Evolutionary conservation across 2,888 invertebrate genomes (phyloP).

Genomic region (Rosalia funebris): DNA sequence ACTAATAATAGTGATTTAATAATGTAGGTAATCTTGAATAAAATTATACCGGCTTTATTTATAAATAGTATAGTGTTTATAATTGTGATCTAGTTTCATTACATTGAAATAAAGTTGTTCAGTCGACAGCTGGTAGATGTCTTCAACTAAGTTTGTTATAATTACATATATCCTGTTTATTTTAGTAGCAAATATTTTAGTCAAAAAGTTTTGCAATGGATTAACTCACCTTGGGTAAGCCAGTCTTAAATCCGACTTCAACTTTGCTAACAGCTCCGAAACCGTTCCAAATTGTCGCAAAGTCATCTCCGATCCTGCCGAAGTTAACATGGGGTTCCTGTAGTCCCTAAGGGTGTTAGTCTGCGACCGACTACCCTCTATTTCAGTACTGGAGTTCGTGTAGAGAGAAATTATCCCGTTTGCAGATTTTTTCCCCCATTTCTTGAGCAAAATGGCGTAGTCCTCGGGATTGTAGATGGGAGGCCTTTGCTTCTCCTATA

Average conservation of each 20-base stretch:
- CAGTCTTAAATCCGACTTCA: conserved; percentile 84
- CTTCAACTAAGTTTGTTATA: no score
- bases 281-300: conserved; percentile 87
- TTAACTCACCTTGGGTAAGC: conserved; percentile 89
- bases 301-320: conserved; percentile 83
- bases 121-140: no score
- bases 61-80: conserved; percentile 4
- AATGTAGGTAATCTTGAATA: conserved; percentile 1
- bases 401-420: conserved; percentile 59
- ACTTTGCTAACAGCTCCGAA: conserved; percentile 86
- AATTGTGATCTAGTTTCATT: conserved; percentile 9
- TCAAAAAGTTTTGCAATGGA: no score
- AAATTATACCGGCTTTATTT: not conserved
- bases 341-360: conserved; percentile 58
- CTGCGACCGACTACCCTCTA: conserved; percentile 52
- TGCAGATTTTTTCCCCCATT: conserved; percentile 78
- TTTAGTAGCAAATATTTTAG: no score
- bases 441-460: conserved; percentile 81
- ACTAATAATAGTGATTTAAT: not conserved
- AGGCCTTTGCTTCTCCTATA: conserved; percentile 83
- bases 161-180: no score
- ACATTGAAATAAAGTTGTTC: not conserved
- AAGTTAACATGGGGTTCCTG: conserved; percentile 76
- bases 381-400: conserved; percentile 51
- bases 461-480: conserved; percentile 93